Evolutionary conservation across 2,888 invertebrate species (phyloP).

Genomic region (Xanthorhoe designata): DNA sequence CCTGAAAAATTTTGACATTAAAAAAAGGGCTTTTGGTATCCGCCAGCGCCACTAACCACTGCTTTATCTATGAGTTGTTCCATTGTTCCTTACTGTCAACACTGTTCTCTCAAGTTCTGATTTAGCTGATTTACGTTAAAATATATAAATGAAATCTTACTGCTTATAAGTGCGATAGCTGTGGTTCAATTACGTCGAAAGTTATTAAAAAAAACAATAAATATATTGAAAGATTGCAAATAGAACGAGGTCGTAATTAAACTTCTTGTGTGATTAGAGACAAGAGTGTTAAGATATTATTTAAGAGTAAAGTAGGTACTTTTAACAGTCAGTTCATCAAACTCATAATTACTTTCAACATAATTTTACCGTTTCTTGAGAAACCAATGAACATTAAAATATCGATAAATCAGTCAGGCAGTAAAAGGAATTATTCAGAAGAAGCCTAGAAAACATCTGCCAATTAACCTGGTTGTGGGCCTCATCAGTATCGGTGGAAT

Average conservation of each 20-base stretch:
- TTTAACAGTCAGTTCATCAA: background rate
- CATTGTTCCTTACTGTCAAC: too few relatives aligned
- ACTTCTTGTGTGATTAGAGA: background rate
- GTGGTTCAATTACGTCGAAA: background rate
- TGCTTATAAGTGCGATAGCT: background rate
- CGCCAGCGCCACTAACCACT: too few relatives aligned
- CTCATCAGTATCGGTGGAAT: slow-evolving; percentile 48
- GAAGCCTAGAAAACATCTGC: slow-evolving; percentile 47
- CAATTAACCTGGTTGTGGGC: slow-evolving; percentile 55
- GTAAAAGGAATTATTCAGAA: slow-evolving; percentile 36
- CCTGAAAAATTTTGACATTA: background rate
- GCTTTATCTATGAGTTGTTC: too few relatives aligned
- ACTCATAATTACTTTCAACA: background rate
- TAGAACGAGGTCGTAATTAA: too few relatives aligned
- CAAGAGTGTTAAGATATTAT: background rate
- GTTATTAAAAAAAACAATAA: background rate
- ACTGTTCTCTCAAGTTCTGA: too few relatives aligned
- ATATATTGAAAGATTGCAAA: too few relatives aligned
- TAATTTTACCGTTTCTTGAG: background rate
- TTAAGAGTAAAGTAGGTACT: background rate
- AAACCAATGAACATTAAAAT: slow-evolving; percentile 32
- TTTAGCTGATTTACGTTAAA: too few relatives aligned
- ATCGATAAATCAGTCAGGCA: slow-evolving; percentile 43
- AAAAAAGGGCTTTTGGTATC: background rate
- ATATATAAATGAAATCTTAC: background rate